Percentiles rank a stretch among this genome's conserved stretches.
These are phyloP conservation scores for Lethenteron reissneri DNA, from an alignment of 2,113 vertebrate genomes.

Conservation along the genomic window DNA sequence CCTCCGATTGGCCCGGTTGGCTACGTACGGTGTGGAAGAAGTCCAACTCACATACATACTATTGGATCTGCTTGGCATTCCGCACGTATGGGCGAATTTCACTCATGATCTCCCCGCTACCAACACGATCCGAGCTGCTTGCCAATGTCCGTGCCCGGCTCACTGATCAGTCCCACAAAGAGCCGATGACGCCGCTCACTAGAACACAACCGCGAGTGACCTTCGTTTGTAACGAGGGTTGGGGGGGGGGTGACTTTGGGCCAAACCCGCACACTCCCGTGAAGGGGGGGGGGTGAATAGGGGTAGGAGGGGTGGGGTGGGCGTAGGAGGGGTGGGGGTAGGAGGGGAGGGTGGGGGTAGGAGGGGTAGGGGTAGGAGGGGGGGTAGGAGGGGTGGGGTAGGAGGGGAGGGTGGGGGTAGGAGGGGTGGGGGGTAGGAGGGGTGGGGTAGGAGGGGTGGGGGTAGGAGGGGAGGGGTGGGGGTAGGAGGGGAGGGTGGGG, in stretches of 20 bases:
- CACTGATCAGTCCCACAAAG: no score
- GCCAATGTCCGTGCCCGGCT: no score
- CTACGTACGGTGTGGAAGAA: no score
- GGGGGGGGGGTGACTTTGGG: not conserved
- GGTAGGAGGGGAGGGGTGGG: not conserved
- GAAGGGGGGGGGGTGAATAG: slow-evolving; percentile 1
- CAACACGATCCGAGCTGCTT: no score
- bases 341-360: not conserved
- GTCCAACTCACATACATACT: no score
- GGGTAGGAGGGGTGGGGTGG: not conserved
- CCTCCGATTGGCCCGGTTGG: no score
- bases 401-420: not conserved
- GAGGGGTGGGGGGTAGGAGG: no score
- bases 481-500: not conserved
- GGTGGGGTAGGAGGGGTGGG: not conserved
- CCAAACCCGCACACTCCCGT: not conserved
- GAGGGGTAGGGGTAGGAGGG: not conserved
- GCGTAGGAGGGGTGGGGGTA: not conserved
- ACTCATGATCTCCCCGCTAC: no score
- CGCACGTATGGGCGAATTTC: no score
- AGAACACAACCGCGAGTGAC: no score
- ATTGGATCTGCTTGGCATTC: no score
- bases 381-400: not conserved
- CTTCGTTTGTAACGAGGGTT: not conserved
- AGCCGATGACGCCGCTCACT: no score